Evolutionary conservation across 1,140 invertebrate genomes (phyloP).

Genomic region (Galleria mellonella): DNA sequence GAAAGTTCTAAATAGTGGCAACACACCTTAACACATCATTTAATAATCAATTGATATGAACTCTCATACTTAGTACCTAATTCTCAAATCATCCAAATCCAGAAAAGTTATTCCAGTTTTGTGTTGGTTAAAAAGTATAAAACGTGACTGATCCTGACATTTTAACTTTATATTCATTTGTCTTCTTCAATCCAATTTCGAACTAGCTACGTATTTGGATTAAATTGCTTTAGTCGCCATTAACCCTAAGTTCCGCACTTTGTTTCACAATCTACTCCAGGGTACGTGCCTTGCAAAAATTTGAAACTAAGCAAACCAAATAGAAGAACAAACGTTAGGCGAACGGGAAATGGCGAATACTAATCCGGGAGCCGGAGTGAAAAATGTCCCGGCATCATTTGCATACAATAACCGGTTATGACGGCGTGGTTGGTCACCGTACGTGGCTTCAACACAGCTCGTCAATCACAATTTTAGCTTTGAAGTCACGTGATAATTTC

Average conservation of each 20-base stretch:
- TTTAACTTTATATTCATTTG: too few species aligned
- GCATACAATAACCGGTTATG: slow-evolving; percentile 63
- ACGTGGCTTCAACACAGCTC: slow-evolving; percentile 22
- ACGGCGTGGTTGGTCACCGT: slow-evolving; percentile 22
- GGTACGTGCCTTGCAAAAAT: slow-evolving; percentile 15
- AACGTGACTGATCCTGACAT: too few species aligned
- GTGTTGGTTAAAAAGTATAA: too few species aligned
- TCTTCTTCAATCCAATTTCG: too few species aligned
- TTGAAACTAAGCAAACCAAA: slow-evolving; percentile 3
- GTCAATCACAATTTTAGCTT: slow-evolving; percentile 37
- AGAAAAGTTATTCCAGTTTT: too few species aligned
- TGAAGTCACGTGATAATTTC: slow-evolving; percentile 41
- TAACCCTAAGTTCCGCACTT: not conserved
- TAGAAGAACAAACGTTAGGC: slow-evolving; percentile 13
- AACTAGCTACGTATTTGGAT: too few species aligned
- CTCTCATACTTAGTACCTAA: too few species aligned
- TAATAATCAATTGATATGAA: too few species aligned
- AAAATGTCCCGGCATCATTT: slow-evolving; percentile 49
- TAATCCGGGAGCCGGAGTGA: slow-evolving; percentile 33
- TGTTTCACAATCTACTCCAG: not conserved
- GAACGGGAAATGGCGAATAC: slow-evolving; percentile 31
- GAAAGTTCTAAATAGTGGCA: too few species aligned
- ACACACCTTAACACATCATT: too few species aligned
- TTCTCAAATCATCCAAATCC: too few species aligned
- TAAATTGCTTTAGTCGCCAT: not conserved